Conservation (phyloP, 2,797 vertebrate genomes). For the Oreortyx pictus region DNA sequence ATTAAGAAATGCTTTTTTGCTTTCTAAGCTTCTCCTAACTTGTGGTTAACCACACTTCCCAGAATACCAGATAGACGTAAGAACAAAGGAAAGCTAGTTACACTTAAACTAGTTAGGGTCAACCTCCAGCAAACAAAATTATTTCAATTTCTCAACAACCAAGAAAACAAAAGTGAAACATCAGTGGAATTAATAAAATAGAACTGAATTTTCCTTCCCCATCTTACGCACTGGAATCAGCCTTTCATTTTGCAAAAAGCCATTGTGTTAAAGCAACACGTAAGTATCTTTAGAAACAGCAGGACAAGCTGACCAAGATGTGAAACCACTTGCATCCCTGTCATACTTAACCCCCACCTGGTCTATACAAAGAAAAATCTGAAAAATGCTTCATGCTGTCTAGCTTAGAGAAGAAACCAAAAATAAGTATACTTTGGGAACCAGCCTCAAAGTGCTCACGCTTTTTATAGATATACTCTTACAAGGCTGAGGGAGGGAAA, state of each 20-base stretch:
- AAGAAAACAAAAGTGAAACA: neutral
- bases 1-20: neutral
- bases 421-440: neutral
- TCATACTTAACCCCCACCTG: neutral
- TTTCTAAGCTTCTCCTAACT: neutral
- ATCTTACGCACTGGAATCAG: neutral
- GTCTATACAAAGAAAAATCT: neutral
- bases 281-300: neutral
- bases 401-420: neutral
- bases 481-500: neutral
- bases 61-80: neutral
- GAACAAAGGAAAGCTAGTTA: neutral
- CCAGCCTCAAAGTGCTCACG: neutral
- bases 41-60: neutral
- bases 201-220: neutral
- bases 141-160: neutral
- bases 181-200: neutral
- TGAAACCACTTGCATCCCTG: neutral
- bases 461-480: neutral
- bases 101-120: neutral
- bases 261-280: accelerated
- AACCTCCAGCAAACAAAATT: neutral
- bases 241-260: neutral
- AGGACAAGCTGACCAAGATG: neutral
- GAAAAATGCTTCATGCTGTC: neutral